Evolutionary conservation across 2,888 invertebrate genomes (phyloP).

Genomic region (Sepioteuthis lessoniana): DNA sequence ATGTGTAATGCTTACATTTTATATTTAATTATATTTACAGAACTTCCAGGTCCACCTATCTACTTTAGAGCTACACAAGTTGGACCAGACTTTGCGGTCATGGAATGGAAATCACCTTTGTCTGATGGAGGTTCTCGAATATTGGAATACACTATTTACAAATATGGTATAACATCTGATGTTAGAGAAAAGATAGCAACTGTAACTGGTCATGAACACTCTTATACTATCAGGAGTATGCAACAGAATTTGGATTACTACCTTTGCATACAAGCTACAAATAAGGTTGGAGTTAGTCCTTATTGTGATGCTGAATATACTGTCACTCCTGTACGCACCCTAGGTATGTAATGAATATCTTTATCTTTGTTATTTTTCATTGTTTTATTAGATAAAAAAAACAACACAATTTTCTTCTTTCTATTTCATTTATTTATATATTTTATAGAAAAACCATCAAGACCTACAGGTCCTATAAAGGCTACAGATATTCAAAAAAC

Average conservation of each 20-base stretch:
- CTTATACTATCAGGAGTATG: background rate
- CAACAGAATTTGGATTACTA: conserved; percentile 33
- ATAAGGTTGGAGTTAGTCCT: conserved; percentile 15
- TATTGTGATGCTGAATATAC: conserved; percentile 40
- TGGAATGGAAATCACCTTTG: conserved; percentile 63
- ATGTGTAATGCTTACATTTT: too few relatives aligned
- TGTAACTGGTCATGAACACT: background rate
- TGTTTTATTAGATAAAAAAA: background rate
- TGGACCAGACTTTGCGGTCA: conserved; percentile 57
- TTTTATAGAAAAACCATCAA: conserved; percentile 56
- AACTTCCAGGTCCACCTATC: conserved; percentile 59
- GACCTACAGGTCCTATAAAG: conserved; percentile 60
- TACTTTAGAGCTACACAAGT: conserved; percentile 58
- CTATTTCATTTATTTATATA: background rate
- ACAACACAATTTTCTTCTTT: background rate
- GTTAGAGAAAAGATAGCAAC: background rate
- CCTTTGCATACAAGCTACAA: conserved; percentile 37
- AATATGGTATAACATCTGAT: conserved; percentile 72
- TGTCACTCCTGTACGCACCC: background rate
- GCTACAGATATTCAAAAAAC: conserved; percentile 57
- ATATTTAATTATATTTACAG: background rate
- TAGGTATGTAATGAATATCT: background rate
- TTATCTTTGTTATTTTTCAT: background rate
- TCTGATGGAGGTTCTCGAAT: conserved; percentile 64
- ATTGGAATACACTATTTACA: conserved; percentile 60